phyloP scores from a whole-genome alignment of 1,140 invertebrate species.

The Diuraphis noxia region DNA sequence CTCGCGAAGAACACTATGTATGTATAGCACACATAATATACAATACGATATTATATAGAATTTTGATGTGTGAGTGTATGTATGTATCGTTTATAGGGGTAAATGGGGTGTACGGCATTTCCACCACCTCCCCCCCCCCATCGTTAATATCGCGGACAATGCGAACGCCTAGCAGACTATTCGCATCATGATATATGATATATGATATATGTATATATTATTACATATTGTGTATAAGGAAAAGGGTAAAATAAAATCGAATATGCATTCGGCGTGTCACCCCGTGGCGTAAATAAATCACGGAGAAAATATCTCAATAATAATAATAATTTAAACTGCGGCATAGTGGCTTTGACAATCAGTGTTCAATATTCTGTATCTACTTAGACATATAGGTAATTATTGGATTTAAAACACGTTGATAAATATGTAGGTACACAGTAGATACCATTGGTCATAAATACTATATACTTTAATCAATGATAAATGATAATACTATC shows the following conservation, averaged over 20 bases:
- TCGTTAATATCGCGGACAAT: background rate
- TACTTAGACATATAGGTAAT: too few species aligned
- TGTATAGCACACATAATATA: background rate
- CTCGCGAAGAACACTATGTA: background rate
- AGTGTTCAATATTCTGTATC: background rate
- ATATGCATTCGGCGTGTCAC: background rate
- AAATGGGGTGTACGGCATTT: conserved; percentile 19
- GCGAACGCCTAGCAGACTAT: background rate
- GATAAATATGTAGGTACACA: too few species aligned
- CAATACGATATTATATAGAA: background rate
- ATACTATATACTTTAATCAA: too few species aligned
- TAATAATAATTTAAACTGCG: background rate
- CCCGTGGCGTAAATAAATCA: background rate
- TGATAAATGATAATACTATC: too few species aligned
- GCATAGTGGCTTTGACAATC: background rate
- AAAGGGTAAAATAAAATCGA: conserved; percentile 24
- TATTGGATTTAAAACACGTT: too few species aligned
- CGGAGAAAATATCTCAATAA: background rate
- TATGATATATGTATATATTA: too few species aligned
- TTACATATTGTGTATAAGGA: background rate
- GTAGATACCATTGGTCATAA: too few species aligned
- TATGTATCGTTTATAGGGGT: background rate
- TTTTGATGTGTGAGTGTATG: background rate
- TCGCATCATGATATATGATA: too few species aligned
- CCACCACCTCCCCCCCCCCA: background rate